Conservation (phyloP, 1,140 invertebrate genomes). For the Parapsyche elsis region DNA sequence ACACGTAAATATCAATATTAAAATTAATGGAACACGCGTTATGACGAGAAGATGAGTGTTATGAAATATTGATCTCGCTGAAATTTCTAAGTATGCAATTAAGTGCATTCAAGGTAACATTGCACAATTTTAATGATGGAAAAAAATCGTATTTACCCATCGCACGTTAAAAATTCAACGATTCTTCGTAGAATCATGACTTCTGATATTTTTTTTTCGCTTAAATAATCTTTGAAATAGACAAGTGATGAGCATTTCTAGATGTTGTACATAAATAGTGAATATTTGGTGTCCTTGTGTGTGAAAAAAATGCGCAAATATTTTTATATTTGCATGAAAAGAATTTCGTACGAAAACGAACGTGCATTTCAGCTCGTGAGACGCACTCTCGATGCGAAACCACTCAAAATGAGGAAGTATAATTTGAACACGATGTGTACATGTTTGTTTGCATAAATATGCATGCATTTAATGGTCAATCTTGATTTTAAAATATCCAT, state of each 20-base stretch:
- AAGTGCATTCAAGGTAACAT: too few species aligned
- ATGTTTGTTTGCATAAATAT: too few species aligned
- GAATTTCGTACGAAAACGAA: background rate
- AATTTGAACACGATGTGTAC: background rate
- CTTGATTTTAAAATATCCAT: too few species aligned
- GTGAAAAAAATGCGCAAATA: slow-evolving; percentile 5
- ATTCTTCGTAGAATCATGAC: background rate
- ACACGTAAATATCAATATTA: too few species aligned
- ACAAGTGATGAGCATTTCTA: background rate
- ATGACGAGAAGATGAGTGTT: too few species aligned
- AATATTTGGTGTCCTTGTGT: slow-evolving; percentile 27
- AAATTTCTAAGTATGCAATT: too few species aligned
- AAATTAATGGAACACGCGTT: too few species aligned
- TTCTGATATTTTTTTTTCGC: background rate
- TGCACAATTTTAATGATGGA: too few species aligned
- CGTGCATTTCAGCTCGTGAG: background rate
- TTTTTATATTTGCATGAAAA: slow-evolving; percentile 14
- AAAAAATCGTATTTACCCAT: too few species aligned
- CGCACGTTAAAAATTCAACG: too few species aligned
- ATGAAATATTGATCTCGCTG: too few species aligned
- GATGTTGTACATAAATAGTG: background rate
- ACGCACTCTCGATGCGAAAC: background rate
- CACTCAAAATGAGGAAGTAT: background rate
- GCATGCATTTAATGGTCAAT: too few species aligned
- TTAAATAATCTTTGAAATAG: background rate